Evolutionary conservation across 2,113 vertebrate species (phyloP), one percentile per base, ranked within the genome.

Genomic region (Grammatotria lemairii): DNA sequence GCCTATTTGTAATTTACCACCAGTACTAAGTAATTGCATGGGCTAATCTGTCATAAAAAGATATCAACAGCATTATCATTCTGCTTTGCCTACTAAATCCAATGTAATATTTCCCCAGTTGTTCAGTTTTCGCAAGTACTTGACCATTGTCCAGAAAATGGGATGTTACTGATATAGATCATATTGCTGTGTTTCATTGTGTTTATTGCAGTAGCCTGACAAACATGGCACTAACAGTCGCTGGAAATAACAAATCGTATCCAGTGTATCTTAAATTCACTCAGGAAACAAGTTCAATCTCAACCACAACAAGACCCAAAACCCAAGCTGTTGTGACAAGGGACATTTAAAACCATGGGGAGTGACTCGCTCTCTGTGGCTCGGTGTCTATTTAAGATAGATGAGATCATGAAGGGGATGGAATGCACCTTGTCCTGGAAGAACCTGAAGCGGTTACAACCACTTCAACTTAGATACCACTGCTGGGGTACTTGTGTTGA

Each of bases 381-480:
- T 31, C 3, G 1, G 73, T 51, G 45, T 31, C 17, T 78, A 31
- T 49, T 49, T 78, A 78, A 51, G 45, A 51, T 31, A 51, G 73
- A 51, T 78, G 73, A 78, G 73, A n/a, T 78, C 73, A 51, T 78
- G 45, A 19, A 51, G 10, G 45, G 17, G 45, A 51, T 9, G 28
- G 10, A 80, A 26, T 12, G 12, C 45, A 33, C 3, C 14, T 54
- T 63, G 40, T 54, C 85, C 70, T 28, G 16, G 16, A 73, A 54
- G 13, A 85, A 80, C 68, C 89, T 80, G 92, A 92, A 96, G 91
- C 90, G 54, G 89, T 93, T 89, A 89, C 85, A 95, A 96, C 95
- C 96, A 96, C 95, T 96, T 95, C 94, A 96, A 92, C 53, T 89
- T 78, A 86, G 90, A 92, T 79, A 58, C 85, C 89, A 16, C 91